These are phyloP conservation scores for Microplitis mediator DNA, from an alignment of 1,140 invertebrate species.

Conservation along the genomic window DNA sequence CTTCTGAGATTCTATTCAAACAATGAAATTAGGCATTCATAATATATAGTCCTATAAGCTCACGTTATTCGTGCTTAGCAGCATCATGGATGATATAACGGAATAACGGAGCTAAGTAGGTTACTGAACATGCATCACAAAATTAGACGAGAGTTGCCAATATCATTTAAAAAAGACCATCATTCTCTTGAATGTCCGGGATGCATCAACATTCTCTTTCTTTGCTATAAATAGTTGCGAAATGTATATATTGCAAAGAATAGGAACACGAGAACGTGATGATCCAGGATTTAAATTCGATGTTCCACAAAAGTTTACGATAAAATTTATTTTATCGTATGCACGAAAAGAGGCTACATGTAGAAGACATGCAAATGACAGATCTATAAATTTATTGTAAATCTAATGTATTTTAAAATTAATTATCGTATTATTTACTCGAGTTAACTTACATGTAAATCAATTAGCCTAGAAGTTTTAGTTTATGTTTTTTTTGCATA, in stretches of 20 bases:
- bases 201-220: background rate
- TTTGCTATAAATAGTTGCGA: background rate
- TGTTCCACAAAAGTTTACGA: no score
- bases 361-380: no score
- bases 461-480: no score
- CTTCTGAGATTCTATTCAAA: background rate
- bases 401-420: no score
- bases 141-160: background rate
- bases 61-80: background rate
- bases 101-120: background rate
- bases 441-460: no score
- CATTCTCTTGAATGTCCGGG: background rate
- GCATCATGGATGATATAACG: background rate
- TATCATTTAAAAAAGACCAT: background rate
- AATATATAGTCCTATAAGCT: background rate
- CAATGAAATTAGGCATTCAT: background rate
- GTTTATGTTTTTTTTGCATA: no score
- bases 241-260: background rate
- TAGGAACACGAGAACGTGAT: background rate
- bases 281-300: background rate
- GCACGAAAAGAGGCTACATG: no score
- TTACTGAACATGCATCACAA: background rate
- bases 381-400: no score
- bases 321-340: no score
- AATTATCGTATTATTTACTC: no score